Evolutionary conservation across 2,888 invertebrate species (phyloP), one percentile per base, ranked within the genome.

Genomic region (Xanthorhoe designata): DNA sequence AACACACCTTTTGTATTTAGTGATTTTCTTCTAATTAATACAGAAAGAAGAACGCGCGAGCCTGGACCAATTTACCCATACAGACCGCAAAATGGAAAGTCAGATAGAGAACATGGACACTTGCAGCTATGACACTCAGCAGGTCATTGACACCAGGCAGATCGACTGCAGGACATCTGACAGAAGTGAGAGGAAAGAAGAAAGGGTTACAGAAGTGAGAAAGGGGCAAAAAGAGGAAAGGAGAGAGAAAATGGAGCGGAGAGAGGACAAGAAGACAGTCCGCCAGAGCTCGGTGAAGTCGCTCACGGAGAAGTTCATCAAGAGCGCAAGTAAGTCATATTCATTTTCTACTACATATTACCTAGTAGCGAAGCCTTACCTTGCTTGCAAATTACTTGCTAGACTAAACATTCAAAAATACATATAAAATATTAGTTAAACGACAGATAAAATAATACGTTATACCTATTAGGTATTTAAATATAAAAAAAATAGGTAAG

Each of bases 251-350:
- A 67, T 75, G 32, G 83, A 84, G 65, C 78, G 78, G 62, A 86
- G 87, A 42, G 88, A 88, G 32, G 88, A 91, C 56, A 89, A 84
- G 79, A 89, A 91, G 73, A 89, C 95, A 7, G 94, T 95, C 24
- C 92, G 96, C n/a, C 94, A 96, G 75, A 96, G 95, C 73, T 97
- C 97, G 0, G 96, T 97, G 13, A 96, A 96, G 82, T 96, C 96
- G 63, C 94, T 97, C 71, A 96, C 96, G n/a, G 96, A 97, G 82
- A 97, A 96, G 85, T 97, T 96, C 82, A 96, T 96, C 77, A 96
- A 96, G 80, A 96, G 95, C 83, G 94, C 95, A 58, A 89, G 92
- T 92, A 72, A 91, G 92, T 68, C 1, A 15, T 9, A 13, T 56
- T 38, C 13, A 24, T 35, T 38, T 9, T 13, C 54, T 24, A 18